A percentile compares a stretch with the other conserved stretches of the same genome.
Conservation (phyloP, 2,113 vertebrate species). For the Albula glossodonta region DNA sequence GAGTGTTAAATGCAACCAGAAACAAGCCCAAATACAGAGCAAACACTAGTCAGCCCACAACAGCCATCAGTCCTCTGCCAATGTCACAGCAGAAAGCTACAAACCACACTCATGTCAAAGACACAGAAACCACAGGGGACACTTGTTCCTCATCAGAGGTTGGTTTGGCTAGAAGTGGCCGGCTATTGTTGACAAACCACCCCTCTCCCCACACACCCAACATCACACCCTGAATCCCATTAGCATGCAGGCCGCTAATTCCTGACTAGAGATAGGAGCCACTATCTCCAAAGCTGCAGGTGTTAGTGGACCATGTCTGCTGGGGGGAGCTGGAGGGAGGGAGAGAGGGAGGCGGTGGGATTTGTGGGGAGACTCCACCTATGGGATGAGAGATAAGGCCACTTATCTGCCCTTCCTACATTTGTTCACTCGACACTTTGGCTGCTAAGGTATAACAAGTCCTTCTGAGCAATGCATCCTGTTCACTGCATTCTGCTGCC, state of each 20-base stretch:
- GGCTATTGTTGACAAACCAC: neutral
- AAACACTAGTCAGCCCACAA: neutral
- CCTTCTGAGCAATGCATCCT: neutral
- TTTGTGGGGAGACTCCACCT: neutral
- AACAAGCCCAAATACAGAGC: neutral
- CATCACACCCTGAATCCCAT: neutral
- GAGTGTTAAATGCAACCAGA: neutral
- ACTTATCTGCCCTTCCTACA: neutral
- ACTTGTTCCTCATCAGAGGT: neutral
- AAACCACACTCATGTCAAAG: neutral
- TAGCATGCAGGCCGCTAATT: slow-evolving; percentile 7
- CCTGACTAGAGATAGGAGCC: neutral
- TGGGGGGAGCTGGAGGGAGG: neutral
- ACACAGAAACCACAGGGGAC: neutral
- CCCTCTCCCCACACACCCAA: neutral
- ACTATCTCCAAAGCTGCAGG: slow-evolving; percentile 12
- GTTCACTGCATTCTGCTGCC: neutral
- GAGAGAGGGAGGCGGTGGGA: neutral
- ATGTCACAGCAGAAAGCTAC: neutral
- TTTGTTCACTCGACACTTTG: neutral
- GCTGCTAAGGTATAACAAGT: too few species aligned
- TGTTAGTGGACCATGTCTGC: slow-evolving; percentile 10
- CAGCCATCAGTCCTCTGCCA: neutral
- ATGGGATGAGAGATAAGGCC: slow-evolving; percentile 8
- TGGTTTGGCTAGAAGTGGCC: neutral